Conservation (phyloP, 2,888 invertebrate species). For the Drosophila putrida region DNA sequence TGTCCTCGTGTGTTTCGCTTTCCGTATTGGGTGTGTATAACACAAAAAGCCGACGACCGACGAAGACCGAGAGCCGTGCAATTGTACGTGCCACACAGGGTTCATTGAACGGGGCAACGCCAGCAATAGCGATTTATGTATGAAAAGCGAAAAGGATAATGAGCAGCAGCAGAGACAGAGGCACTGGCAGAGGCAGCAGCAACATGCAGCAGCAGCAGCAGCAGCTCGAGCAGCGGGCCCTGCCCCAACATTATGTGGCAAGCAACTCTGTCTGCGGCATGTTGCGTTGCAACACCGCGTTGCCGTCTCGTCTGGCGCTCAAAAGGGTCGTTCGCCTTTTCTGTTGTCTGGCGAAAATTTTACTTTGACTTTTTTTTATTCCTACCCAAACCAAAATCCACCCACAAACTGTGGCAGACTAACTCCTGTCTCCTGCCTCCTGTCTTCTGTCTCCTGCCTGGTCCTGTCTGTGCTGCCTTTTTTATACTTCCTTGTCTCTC, state of each 20-base stretch:
- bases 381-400: slow-evolving; percentile 16
- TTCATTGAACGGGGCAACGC: slow-evolving; percentile 69
- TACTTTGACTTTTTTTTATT: slow-evolving; percentile 70
- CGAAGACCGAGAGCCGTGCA: slow-evolving; percentile 63
- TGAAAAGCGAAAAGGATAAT: slow-evolving; percentile 84
- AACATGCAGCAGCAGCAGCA: slow-evolving; percentile 31
- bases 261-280: slow-evolving; percentile 3
- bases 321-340: slow-evolving; percentile 83
- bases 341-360: slow-evolving; percentile 77
- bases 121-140: slow-evolving; percentile 76
- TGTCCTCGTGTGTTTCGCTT: slow-evolving; percentile 80
- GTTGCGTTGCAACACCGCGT: slow-evolving; percentile 6
- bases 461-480: background rate
- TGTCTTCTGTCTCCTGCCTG: background rate
- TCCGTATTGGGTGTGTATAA: slow-evolving; percentile 84
- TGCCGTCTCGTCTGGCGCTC: slow-evolving; percentile 75
- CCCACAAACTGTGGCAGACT: slow-evolving; percentile 1
- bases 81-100: slow-evolving; percentile 68
- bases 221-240: slow-evolving; percentile 51
- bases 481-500: background rate
- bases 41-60: slow-evolving; percentile 52
- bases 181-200: slow-evolving; percentile 22
- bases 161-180: slow-evolving; percentile 57
- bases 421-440: slow-evolving; percentile 12
- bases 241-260: slow-evolving; percentile 69